Conservation (phyloP, 2,888 invertebrate genomes). For the Herminia tarsipennalis region DNA sequence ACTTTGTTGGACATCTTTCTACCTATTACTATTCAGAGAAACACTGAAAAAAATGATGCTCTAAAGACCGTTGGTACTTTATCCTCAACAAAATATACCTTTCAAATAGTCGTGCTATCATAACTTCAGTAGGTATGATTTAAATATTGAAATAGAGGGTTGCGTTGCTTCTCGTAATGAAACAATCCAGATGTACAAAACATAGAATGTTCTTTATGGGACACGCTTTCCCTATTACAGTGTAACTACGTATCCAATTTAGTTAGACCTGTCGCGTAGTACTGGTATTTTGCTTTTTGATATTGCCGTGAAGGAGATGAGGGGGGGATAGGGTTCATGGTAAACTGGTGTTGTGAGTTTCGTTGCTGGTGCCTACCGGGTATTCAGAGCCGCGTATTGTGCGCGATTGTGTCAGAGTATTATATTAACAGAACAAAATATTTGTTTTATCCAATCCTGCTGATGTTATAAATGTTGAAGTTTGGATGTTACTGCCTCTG, state of each 20-base stretch:
- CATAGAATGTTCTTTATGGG: slow-evolving; percentile 78
- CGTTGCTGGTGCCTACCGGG: slow-evolving; percentile 54
- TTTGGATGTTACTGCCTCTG: too few relatives aligned
- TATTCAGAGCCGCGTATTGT: slow-evolving; percentile 58
- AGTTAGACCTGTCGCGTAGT: slow-evolving; percentile 57
- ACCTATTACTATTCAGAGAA: too few relatives aligned
- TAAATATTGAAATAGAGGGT: slow-evolving; percentile 53
- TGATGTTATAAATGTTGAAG: too few relatives aligned
- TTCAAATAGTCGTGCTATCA: slow-evolving; percentile 16
- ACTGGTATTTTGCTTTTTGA: slow-evolving; percentile 44
- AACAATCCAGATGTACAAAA: slow-evolving; percentile 79
- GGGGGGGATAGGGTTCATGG: slow-evolving; percentile 35
- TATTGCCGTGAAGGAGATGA: slow-evolving; percentile 39
- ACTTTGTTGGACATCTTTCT: too few relatives aligned
- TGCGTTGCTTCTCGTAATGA: slow-evolving; percentile 59
- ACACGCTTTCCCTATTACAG: slow-evolving; percentile 68
- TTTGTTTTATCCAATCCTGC: slow-evolving; percentile 47
- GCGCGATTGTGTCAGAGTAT: slow-evolving; percentile 62
- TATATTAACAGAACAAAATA: slow-evolving; percentile 63
- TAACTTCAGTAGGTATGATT: slow-evolving; percentile 49
- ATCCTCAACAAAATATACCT: slow-evolving; percentile 21
- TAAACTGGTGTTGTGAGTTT: slow-evolving; percentile 53
- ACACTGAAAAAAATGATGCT: too few relatives aligned
- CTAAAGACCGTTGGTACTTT: too few relatives aligned
- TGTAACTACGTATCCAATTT: slow-evolving; percentile 64